Base-by-base conservation (phyloP, 2,113 vertebrate genomes). In the Willisornis vidua region DNA sequence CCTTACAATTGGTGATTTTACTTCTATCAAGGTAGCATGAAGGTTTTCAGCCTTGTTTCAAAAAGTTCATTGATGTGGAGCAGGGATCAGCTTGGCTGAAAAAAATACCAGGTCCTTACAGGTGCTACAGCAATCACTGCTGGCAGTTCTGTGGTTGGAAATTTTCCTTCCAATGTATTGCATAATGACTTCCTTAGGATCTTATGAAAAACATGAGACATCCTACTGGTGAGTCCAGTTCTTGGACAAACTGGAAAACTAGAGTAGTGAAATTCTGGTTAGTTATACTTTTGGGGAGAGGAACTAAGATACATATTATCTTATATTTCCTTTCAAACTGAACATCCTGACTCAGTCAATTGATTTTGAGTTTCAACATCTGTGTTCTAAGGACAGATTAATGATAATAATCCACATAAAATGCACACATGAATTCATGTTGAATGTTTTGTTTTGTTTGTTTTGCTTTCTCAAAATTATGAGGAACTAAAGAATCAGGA, bases 21-120 rank as follows among this genome's bases (percentile, higher is more conserved):
- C 49, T 68, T 94, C 82, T 70, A 62, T 70, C 41, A 58, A 91
- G 54, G 58, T 65, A 75, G 78, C 46, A 71, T 87, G 62, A 61
- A 87, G 49, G 41, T 87, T 90, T 93, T 18, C 28, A 89, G 52
- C 22, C 28, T 83, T 85, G 7, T 66, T 95, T 85, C 46, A 81
- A 49, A 9, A 45, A 37, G 13, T 39, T 76, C 31, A 28, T 6
- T 65, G 15, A 57, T 5, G 2, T 0, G 1, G 9, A 25, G 7
- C 9, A 58, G 35, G 24, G 19, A 3, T 83, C 19, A 49, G 17
- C 11, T 45, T 83, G 58, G 8, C 33, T 92, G 90, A 87, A 88
- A 39, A 85, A 79, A n/a, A 39, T 88, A 66, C 54, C 76, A 19
- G 24, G 31, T 88, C n/a, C 39, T 13, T 48, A 80, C 78, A 95